These are phyloP conservation scores for Turnix velox DNA, from an alignment of 2,113 vertebrate species.

Conservation along the genomic window DNA sequence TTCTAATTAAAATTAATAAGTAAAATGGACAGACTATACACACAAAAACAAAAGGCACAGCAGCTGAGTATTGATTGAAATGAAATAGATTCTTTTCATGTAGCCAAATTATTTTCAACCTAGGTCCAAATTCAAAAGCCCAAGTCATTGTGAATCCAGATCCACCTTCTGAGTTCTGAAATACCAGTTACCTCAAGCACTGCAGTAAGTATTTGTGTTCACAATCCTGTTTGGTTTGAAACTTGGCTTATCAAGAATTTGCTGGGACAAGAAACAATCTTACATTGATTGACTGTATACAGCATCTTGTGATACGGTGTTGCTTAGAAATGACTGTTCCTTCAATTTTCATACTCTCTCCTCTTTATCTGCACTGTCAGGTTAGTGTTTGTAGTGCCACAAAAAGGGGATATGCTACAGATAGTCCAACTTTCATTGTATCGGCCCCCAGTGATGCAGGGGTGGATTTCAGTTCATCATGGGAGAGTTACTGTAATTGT, in stretches of 20 bases:
- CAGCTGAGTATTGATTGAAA: neutral
- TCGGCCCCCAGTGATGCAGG: neutral
- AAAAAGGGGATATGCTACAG: neutral
- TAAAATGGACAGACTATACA: neutral
- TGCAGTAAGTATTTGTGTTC: neutral
- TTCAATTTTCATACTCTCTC: neutral
- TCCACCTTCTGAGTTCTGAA: neutral
- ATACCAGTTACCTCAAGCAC: neutral
- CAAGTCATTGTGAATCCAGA: neutral
- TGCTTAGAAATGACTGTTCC: neutral
- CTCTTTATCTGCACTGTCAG: neutral
- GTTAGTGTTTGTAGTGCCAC: neutral
- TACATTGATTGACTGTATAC: neutral
- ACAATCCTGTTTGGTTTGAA: neutral
- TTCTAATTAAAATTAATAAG: neutral
- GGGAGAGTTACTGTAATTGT: slow-evolving; percentile 29
- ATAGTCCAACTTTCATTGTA: neutral
- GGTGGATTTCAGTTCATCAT: slow-evolving; percentile 23
- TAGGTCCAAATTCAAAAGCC: neutral
- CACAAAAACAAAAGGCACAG: neutral
- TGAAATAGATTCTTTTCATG: neutral
- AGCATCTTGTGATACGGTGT: neutral
- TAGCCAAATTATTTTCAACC: neutral
- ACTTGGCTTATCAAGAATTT: neutral
- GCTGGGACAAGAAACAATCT: neutral